Conservation (phyloP, 2,888 invertebrate species). For the Ophion ventricosus region DNA sequence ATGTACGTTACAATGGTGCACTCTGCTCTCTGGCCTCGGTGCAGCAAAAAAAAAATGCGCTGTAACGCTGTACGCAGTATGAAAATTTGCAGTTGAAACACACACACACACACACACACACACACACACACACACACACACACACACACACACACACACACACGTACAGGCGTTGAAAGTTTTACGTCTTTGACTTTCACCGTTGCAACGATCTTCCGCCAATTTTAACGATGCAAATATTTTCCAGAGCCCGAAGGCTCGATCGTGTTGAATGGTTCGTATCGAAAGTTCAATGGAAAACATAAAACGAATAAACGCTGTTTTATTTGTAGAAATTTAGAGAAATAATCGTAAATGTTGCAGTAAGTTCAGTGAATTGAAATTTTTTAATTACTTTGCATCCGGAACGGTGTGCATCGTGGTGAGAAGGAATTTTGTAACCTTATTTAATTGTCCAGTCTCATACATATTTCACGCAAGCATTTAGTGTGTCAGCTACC, state of each 20-base stretch:
- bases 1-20: constrained; percentile 16
- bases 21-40: constrained; percentile 4
- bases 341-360: no score
- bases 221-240: not conserved
- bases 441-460: constrained; percentile 18
- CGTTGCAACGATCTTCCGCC: not conserved
- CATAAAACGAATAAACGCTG: no score
- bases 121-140: not conserved
- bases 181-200: not conserved
- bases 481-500: constrained; percentile 14
- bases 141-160: no score
- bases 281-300: not conserved
- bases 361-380: not conserved
- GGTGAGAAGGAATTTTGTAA: not conserved
- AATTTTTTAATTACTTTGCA: not conserved
- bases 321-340: no score
- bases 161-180: not conserved
- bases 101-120: not conserved
- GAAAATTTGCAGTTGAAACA: not conserved
- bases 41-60: constrained; percentile 7
- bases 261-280: not conserved
- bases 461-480: constrained; percentile 4
- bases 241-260: not conserved
- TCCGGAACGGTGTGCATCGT: not conserved
- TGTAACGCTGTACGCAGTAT: not conserved